Percentiles rank a stretch among this genome's conserved stretches.
These are phyloP conservation scores for Bembecia ichneumoniformis DNA, from an alignment of 2,888 invertebrate genomes.

Conservation along the genomic window DNA sequence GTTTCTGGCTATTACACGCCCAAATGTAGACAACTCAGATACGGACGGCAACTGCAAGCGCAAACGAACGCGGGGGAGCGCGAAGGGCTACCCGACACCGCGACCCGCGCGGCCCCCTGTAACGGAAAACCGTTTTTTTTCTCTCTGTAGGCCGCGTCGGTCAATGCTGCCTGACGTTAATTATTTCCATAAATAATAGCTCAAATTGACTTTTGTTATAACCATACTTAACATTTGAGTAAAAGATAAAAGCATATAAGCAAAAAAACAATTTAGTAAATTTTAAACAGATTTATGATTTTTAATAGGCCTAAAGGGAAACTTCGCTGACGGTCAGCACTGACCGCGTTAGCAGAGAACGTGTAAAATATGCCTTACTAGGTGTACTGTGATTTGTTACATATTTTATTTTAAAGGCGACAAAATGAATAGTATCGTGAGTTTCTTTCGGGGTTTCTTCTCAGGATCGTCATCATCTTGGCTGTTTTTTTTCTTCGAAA, in stretches of 20 bases:
- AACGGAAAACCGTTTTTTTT: slow-evolving; percentile 11
- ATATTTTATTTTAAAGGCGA: too few species aligned
- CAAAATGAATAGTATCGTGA: too few species aligned
- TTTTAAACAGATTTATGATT: slow-evolving; percentile 8
- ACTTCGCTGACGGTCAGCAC: slow-evolving; percentile 10
- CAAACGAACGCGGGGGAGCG: slow-evolving; percentile 5
- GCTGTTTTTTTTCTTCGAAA: too few species aligned
- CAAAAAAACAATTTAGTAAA: neutral
- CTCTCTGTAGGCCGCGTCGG: slow-evolving; percentile 13
- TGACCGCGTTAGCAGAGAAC: slow-evolving; percentile 11
- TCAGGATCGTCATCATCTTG: too few species aligned
- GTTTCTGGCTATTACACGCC: slow-evolving; percentile 16
- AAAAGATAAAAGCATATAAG: slow-evolving; percentile 9
- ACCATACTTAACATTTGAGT: slow-evolving; percentile 17
- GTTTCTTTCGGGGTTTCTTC: too few species aligned
- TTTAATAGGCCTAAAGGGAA: slow-evolving; percentile 10
- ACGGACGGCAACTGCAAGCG: slow-evolving; percentile 5
- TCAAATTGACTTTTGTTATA: slow-evolving; percentile 13
- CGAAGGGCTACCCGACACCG: slow-evolving; percentile 9
- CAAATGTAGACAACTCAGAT: slow-evolving; percentile 13
- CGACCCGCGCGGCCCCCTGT: slow-evolving; percentile 13
- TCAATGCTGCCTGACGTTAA: slow-evolving; percentile 14
- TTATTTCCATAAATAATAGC: slow-evolving; percentile 14
- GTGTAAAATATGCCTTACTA: too few species aligned
- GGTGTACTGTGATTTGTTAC: too few species aligned